Percentiles rank a stretch among this genome's conserved stretches.
phyloP scores from a whole-genome alignment of 2,113 vertebrate species.

The Ornithorhynchus anatinus region DNA sequence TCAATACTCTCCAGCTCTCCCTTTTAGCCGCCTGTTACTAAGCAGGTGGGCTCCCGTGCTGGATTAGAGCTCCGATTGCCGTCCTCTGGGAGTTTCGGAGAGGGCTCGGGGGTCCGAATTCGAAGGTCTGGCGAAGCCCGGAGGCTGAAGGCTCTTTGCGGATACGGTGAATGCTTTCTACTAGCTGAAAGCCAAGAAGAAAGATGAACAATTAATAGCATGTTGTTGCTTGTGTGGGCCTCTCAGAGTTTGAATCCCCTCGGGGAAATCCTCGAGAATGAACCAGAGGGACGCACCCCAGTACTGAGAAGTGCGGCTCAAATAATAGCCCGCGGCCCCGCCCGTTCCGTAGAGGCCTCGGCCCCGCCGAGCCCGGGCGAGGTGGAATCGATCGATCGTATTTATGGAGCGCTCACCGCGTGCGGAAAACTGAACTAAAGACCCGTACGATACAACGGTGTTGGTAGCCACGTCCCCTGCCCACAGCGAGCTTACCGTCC shows the following conservation, averaged over 20 bases:
- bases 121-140: neutral
- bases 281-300: neutral
- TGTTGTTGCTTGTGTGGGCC: neutral
- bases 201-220: neutral
- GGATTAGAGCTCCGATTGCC: neutral
- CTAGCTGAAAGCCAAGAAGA: conserved; percentile 4
- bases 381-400: too few species aligned
- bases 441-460: neutral
- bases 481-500: too few species aligned
- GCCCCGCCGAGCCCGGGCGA: too few species aligned
- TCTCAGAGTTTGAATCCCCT: neutral
- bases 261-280: neutral
- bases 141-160: neutral
- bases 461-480: too few species aligned
- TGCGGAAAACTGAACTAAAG: too few species aligned
- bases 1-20: too few species aligned
- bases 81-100: neutral
- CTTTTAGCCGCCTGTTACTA: too few species aligned
- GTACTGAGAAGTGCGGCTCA: neutral
- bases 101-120: neutral
- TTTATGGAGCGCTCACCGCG: too few species aligned
- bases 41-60: too few species aligned
- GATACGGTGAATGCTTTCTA: neutral
- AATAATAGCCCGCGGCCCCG: too few species aligned
- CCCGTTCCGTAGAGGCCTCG: too few species aligned